Base-by-base conservation (phyloP, 2,113 vertebrate species). In the Scopus umbretta region DNA sequence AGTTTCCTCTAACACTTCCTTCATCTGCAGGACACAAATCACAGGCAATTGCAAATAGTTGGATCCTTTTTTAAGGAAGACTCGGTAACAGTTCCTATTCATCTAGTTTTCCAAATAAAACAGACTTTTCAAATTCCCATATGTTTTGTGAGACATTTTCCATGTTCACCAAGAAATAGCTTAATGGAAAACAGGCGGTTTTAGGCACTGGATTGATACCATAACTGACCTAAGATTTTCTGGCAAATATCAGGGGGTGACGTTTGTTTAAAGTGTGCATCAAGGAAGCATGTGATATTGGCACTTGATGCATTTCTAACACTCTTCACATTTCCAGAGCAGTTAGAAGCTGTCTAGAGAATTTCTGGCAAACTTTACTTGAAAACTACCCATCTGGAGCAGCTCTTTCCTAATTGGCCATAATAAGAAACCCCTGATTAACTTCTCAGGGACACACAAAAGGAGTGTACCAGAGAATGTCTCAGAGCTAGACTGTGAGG, bases 211-310 rank as follows among this genome's bases (percentile, higher is more conserved):
- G 80, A 58, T 56, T 79, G 84, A 95, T 97, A 63, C 92, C 86
- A 42, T 67, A 75, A 68, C 72, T 84, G 92, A 95, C 94, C 73
- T 13, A 43, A 49, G n/a, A 84, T 93, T 85, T 96, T 73, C 96
- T 65, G 76, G 92, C 95, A 95, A 95, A 29, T 88, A 90, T 84
- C 94, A 95, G 91, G 92, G 58, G 58, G 72, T 93, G 95, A 95
- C 81, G 63, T 96, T 97, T 97, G 96, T 97, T 97, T 96, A 97
- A 98, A 96, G 85, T 25, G 5, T 7, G 17, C 80, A 94, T 90
- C 76, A 92, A 91, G 95, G 86, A 97, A 96, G 83, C 76, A 70
- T 88, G 86, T 82, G 91, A 56, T 76, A 19, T 32, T 36, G 42
- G 83, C 74, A 70, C 86, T 92, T 47, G 34, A 49, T 87, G 67